Conservation (phyloP, 1,140 invertebrate genomes). For the Subanguina moxae region DNA sequence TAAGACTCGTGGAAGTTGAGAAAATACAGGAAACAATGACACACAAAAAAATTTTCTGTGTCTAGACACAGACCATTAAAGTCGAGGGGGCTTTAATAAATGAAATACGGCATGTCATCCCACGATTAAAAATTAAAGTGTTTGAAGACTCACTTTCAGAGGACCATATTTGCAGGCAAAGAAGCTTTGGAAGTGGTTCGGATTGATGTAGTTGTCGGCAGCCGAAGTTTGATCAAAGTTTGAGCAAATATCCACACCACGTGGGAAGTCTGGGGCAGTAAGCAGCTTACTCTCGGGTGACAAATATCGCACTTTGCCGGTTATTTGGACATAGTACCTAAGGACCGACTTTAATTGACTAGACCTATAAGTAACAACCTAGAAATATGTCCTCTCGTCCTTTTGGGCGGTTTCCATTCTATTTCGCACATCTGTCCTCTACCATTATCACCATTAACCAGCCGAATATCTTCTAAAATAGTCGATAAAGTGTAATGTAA, state of each 20-base stretch:
- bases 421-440: slow-evolving; percentile 41
- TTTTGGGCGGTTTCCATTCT: slow-evolving; percentile 37
- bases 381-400: slow-evolving; percentile 32
- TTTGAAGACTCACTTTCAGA: slow-evolving; percentile 40
- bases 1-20: too few relatives aligned
- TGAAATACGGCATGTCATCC: too few relatives aligned
- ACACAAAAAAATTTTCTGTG: too few relatives aligned
- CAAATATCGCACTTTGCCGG: slow-evolving; percentile 39
- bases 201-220: slow-evolving; percentile 2
- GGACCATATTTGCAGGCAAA: slow-evolving; percentile 58
- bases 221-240: slow-evolving; percentile 24
- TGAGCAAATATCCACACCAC: slow-evolving; percentile 30
- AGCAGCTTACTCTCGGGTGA: slow-evolving; percentile 4
- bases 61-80: too few relatives aligned
- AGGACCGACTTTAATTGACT: neutral
- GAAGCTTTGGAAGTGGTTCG: slow-evolving; percentile 29
- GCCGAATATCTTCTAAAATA: slow-evolving; percentile 37
- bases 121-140: too few relatives aligned
- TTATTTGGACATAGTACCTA: slow-evolving; percentile 41
- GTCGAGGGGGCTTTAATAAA: too few relatives aligned
- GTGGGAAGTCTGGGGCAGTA: slow-evolving; percentile 23
- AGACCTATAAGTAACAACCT: slow-evolving; percentile 13
- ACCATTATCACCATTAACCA: slow-evolving; percentile 37
- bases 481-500: too few relatives aligned
- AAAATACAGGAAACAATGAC: too few relatives aligned